These are phyloP conservation scores for Psettodes erumei DNA, from an alignment of 2,113 vertebrate genomes.

Conservation along the genomic window DNA sequence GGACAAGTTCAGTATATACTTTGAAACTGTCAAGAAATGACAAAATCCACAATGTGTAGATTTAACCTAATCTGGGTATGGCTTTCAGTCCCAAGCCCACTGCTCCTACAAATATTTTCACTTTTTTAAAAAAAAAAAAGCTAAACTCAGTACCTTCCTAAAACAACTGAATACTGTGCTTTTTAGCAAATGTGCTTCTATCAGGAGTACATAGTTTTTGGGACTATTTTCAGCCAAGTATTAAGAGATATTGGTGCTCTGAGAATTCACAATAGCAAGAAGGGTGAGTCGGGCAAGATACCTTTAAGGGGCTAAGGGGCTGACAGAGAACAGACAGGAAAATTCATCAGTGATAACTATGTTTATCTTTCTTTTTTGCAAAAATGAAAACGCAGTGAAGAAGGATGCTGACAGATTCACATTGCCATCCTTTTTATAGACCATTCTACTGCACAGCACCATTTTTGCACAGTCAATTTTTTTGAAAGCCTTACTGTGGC, in stretches of 20 bases:
- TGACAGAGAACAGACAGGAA: neutral
- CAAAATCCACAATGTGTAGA: neutral
- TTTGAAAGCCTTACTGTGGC: slow-evolving; percentile 15
- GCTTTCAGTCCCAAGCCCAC: neutral
- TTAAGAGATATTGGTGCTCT: no score
- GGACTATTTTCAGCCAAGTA: no score
- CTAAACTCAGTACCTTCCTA: neutral
- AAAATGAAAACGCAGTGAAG: neutral
- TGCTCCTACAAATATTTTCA: neutral
- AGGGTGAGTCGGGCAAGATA: no score
- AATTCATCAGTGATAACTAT: neutral
- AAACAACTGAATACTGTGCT: neutral
- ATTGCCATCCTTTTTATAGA: neutral
- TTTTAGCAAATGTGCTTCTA: neutral
- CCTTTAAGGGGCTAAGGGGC: no score
- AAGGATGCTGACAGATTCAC: neutral
- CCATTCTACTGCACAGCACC: neutral
- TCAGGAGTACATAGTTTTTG: no score
- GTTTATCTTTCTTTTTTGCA: neutral
- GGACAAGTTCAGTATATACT: neutral
- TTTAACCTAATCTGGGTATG: no score
- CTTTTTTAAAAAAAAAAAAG: no score
- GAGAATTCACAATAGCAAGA: no score
- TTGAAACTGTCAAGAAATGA: neutral
- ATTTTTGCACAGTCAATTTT: slow-evolving; percentile 14